Conservation (phyloP, 2,888 invertebrate genomes). For the Phaedon cochleariae region DNA sequence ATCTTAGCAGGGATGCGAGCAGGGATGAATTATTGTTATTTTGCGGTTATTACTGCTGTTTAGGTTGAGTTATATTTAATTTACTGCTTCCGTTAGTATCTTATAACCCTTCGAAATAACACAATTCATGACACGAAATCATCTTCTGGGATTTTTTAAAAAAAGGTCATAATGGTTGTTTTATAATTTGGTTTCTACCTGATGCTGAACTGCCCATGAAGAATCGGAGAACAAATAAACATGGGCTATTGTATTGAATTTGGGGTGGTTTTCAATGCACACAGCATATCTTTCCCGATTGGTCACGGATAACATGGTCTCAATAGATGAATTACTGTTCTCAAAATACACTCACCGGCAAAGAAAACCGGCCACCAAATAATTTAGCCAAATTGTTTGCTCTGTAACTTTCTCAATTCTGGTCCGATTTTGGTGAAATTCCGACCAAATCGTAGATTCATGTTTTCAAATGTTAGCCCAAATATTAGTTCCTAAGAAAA, state of each 20-base stretch:
- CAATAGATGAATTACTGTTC: not conserved
- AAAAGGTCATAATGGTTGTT: not conserved
- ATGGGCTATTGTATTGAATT: not conserved
- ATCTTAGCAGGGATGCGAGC: not conserved
- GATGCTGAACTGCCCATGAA: constrained; percentile 4
- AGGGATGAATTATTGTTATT: constrained; percentile 14
- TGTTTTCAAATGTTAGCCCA: too few relatives aligned
- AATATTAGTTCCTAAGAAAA: too few relatives aligned
- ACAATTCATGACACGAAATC: not conserved
- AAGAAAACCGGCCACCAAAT: too few relatives aligned
- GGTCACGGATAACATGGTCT: not conserved
- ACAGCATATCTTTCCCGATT: not conserved
- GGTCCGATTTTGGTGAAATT: too few relatives aligned
- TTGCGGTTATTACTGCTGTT: constrained; percentile 9
- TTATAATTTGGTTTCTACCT: constrained; percentile 11
- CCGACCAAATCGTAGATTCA: too few relatives aligned
- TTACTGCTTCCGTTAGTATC: constrained; percentile 3
- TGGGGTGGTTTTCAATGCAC: constrained; percentile 16
- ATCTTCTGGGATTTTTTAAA: not conserved
- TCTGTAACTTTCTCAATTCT: too few relatives aligned
- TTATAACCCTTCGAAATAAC: not conserved
- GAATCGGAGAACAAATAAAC: constrained; percentile 13
- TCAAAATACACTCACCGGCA: too few relatives aligned
- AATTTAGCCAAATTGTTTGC: too few relatives aligned
- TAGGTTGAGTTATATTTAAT: constrained; percentile 9